phyloP scores from a whole-genome alignment of 2,113 vertebrate species.

The Sclerurus mexicanus region DNA sequence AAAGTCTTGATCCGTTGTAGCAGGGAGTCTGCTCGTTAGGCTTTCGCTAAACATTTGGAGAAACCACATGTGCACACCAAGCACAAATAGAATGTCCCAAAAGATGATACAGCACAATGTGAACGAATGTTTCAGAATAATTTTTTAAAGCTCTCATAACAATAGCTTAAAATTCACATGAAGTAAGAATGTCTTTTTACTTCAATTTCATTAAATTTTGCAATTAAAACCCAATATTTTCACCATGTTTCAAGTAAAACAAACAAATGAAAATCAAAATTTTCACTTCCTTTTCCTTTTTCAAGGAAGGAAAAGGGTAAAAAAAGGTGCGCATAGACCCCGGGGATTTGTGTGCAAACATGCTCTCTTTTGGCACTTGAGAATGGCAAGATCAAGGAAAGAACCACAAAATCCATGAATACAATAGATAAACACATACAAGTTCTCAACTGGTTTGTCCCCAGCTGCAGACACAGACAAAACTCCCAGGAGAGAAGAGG shows the following conservation, averaged over 20 bases:
- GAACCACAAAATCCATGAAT: background rate
- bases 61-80: background rate
- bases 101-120: accelerated
- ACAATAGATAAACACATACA: background rate
- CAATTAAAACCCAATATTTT: background rate
- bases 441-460: background rate
- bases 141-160: background rate
- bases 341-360: accelerated
- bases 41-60: background rate
- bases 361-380: background rate
- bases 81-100: background rate
- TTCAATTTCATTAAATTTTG: background rate
- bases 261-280: accelerated
- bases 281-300: background rate
- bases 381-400: background rate
- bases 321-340: accelerated
- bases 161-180: background rate
- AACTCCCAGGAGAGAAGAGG: background rate
- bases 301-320: background rate
- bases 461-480: background rate
- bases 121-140: background rate
- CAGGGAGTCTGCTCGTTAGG: background rate
- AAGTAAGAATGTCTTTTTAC: background rate
- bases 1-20: background rate
- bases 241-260: background rate